Conservation (phyloP, 2,888 invertebrate genomes). For the Dicranocentrus wangi region DNA sequence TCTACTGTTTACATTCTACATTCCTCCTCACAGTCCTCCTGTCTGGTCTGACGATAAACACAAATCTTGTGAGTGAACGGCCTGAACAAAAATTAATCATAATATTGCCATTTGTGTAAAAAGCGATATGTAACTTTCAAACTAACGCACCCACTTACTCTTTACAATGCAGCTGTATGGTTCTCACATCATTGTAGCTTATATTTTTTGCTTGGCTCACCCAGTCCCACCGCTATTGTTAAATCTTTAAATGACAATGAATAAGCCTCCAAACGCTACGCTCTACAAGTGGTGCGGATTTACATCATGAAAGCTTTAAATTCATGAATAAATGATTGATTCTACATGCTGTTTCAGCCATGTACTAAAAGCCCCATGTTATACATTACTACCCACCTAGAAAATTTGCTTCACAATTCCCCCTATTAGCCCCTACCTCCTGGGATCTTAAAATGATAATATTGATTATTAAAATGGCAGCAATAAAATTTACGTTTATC, state of each 20-base stretch:
- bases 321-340: slow-evolving; percentile 3
- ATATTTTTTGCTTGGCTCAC: no score
- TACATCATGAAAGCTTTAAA: no score
- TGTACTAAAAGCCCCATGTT: neutral
- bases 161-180: no score
- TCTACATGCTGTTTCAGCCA: neutral
- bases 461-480: neutral
- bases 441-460: no score
- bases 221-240: no score
- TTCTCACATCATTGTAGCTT: no score
- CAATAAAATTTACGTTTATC: neutral
- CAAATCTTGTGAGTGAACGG: neutral
- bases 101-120: slow-evolving; percentile 16
- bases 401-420: no score
- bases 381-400: no score
- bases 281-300: no score
- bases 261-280: no score
- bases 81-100: slow-evolving; percentile 2
- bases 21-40: neutral
- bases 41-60: neutral
- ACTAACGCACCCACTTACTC: neutral
- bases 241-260: no score
- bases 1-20: slow-evolving; percentile 16
- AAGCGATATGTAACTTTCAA: neutral
- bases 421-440: no score